Percentiles rank a stretch among this genome's conserved stretches.
Evolutionary conservation across 2,113 vertebrate species (phyloP).

Genomic region (Glaucidium brasilianum): DNA sequence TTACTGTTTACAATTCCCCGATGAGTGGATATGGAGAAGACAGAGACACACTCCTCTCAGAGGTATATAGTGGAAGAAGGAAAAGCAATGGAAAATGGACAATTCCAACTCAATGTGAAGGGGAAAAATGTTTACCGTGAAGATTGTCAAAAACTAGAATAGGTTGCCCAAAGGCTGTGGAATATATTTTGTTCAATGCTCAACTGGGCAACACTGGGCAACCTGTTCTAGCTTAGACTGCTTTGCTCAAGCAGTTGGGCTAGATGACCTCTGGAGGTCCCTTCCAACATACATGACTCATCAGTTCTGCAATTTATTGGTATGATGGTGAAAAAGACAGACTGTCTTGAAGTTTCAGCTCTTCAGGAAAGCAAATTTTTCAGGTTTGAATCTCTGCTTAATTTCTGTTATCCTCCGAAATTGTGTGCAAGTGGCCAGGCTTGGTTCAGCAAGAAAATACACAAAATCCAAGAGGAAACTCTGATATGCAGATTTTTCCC

Average conservation of each 20-base stretch:
- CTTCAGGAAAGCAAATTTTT: background rate
- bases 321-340: background rate
- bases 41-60: background rate
- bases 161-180: background rate
- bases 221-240: background rate
- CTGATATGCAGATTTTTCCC: background rate
- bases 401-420: background rate
- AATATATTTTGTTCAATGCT: background rate
- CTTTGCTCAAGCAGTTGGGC: background rate
- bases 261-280: background rate
- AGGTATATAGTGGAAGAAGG: background rate
- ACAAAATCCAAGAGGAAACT: background rate
- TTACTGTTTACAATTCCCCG: background rate
- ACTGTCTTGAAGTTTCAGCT: background rate
- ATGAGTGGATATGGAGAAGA: background rate
- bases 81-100: background rate
- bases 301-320: background rate
- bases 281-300: background rate
- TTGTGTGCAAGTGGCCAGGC: background rate
- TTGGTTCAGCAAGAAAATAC: background rate
- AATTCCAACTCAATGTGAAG: background rate
- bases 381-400: background rate
- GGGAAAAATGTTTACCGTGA: background rate
- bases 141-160: background rate
- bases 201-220: background rate